Percentiles rank a stretch among this genome's conserved stretches.
phyloP scores from a whole-genome alignment of 2,797 vertebrate species.

The Orestias chungarensis region DNA sequence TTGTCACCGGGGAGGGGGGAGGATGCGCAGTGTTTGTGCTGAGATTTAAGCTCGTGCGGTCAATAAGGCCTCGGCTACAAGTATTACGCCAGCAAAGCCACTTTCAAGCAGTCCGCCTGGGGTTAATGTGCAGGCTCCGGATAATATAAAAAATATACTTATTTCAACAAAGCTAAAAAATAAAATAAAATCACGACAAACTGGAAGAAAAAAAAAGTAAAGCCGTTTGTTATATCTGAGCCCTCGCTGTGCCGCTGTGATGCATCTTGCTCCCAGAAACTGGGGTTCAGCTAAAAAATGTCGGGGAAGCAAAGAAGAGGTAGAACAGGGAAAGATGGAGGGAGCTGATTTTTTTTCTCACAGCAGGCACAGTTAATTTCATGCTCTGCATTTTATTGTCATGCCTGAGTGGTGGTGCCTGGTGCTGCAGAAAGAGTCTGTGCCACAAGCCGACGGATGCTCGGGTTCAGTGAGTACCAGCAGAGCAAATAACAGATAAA shows the following conservation, averaged over 20 bases:
- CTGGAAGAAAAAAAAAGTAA: conserved; percentile 11
- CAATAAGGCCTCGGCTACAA: conserved; percentile 33
- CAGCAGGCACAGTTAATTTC: conserved; percentile 75
- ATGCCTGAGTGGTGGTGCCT: conserved; percentile 68
- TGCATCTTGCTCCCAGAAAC: conserved; percentile 23
- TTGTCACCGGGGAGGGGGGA: conserved; percentile 39
- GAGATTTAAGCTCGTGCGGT: conserved; percentile 33
- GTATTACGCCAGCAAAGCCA: conserved; percentile 30
- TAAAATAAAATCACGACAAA: conserved; percentile 27
- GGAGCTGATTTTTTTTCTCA: conserved; percentile 58
- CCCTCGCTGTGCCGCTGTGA: conserved; percentile 18
- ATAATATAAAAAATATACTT: conserved; percentile 40
- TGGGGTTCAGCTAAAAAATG: conserved; percentile 45
- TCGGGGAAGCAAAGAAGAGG: conserved; percentile 7
- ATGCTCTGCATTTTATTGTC: conserved; percentile 74
- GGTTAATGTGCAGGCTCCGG: conserved; percentile 16
- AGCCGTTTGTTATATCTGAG: conserved; percentile 27
- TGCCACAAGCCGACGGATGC: conserved; percentile 12
- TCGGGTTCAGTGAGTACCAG: conserved; percentile 20
- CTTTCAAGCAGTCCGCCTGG: conserved; percentile 27
- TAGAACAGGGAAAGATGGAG: conserved; percentile 6
- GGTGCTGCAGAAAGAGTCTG: conserved; percentile 22
- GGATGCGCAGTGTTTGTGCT: conserved; percentile 29
- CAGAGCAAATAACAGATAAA: neutral
- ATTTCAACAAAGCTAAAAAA: conserved; percentile 36